Conservation (phyloP, 1,140 invertebrate species). For the Lepidurus packardi region DNA sequence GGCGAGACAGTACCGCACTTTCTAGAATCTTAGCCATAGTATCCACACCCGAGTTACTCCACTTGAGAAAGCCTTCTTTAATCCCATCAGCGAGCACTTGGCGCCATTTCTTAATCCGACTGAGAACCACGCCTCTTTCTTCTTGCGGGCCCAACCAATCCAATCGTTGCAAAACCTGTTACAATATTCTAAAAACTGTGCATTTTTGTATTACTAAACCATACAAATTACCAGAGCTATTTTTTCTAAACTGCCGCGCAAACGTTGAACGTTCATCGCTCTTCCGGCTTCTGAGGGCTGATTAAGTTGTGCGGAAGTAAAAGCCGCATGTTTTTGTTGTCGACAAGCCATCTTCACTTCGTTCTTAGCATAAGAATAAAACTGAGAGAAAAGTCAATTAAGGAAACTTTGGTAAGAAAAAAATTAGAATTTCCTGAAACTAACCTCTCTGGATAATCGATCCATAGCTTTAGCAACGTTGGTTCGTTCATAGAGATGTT, state of each 20-base stretch:
- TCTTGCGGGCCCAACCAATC: conserved; percentile 11
- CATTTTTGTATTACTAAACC: background rate
- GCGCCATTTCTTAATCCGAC: conserved; percentile 16
- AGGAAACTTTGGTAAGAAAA: background rate
- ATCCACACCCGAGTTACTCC: background rate
- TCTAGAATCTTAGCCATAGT: background rate
- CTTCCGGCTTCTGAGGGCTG: conserved; percentile 4
- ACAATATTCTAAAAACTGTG: background rate
- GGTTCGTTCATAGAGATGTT: conserved; percentile 25
- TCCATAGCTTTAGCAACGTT: conserved; percentile 19
- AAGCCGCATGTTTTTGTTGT: conserved; percentile 22
- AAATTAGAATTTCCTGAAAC: background rate
- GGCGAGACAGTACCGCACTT: background rate
- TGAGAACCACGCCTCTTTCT: background rate
- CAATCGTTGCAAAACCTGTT: conserved; percentile 1
- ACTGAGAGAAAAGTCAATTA: background rate
- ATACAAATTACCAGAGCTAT: conserved; percentile 1
- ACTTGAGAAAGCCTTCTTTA: conserved; percentile 24
- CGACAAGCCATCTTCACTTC: conserved; percentile 27
- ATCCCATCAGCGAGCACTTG: conserved; percentile 25
- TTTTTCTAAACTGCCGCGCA: conserved; percentile 22
- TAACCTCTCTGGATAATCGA: background rate
- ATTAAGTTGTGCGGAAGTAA: conserved; percentile 11
- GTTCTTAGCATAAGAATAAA: background rate
- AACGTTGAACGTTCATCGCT: conserved; percentile 10